Conservation (phyloP, 1,140 invertebrate species). For the Euura lappo region DNA sequence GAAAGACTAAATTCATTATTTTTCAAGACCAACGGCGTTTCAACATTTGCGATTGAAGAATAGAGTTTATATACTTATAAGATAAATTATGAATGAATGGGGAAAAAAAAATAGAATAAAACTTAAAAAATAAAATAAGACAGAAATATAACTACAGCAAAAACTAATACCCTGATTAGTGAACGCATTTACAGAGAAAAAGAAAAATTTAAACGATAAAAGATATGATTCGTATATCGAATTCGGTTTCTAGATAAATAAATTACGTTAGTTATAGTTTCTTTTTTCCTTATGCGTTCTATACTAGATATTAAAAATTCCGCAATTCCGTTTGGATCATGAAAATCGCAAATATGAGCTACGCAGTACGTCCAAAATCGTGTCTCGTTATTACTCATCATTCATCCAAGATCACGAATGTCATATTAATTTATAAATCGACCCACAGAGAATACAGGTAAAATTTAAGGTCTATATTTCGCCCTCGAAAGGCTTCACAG, state of each 20-base stretch:
- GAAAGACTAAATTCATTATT: too few relatives aligned
- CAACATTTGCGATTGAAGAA: too few relatives aligned
- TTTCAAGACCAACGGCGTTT: too few relatives aligned
- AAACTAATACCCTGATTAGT: not conserved
- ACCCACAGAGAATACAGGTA: not conserved
- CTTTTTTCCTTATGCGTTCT: not conserved
- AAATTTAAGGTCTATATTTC: not conserved
- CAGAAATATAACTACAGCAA: too few relatives aligned
- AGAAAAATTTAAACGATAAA: not conserved
- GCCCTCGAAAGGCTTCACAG: not conserved
- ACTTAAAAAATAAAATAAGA: not conserved
- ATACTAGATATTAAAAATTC: not conserved
- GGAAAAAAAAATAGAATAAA: not conserved
- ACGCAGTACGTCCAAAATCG: too few relatives aligned
- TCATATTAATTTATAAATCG: conserved; percentile 15
- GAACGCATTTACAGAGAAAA: not conserved
- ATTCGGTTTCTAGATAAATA: not conserved
- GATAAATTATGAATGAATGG: too few relatives aligned
- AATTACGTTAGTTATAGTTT: conserved; percentile 5
- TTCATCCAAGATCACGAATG: not conserved
- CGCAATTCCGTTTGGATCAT: not conserved
- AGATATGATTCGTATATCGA: not conserved
- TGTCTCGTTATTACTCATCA: not conserved
- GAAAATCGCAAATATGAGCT: not conserved
- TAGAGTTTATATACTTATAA: too few relatives aligned